Evolutionary conservation across 1,140 invertebrate species (phyloP).

Genomic region (Octopus sinensis): DNA sequence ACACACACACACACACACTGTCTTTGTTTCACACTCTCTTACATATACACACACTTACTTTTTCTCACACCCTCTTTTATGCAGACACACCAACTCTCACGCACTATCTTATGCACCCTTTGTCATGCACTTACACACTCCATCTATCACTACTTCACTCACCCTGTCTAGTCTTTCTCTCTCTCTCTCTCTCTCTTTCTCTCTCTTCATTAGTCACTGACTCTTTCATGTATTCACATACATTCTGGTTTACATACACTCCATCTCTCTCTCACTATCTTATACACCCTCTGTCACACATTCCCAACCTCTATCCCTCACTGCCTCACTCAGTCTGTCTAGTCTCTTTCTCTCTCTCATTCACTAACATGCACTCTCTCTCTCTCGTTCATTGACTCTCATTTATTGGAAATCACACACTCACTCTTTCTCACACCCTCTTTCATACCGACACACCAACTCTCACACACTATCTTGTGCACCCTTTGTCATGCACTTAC

Average conservation of each 20-base stretch:
- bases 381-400: no score
- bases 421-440: not conserved
- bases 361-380: not conserved
- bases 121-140: not conserved
- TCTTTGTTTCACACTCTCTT: not conserved
- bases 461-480: not conserved
- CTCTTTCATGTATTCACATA: not conserved
- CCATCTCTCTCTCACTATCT: not conserved
- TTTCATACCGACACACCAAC: not conserved
- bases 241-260: not conserved
- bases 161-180: not conserved
- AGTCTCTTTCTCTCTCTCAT: not conserved
- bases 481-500: not conserved
- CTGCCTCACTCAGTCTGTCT: not conserved
- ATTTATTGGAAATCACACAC: not conserved
- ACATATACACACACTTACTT: not conserved
- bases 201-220: not conserved
- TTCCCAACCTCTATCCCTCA: not conserved
- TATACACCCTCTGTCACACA: not conserved
- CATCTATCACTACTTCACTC: not conserved
- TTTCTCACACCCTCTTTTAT: not conserved
- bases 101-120: not conserved
- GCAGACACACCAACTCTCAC: not conserved
- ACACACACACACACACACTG: not conserved
- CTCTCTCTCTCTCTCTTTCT: not conserved